Evolutionary conservation across 37 sponge, comb jelly and placozoan species (phyloP).

Genomic region (Corticium candelabrum): DNA sequence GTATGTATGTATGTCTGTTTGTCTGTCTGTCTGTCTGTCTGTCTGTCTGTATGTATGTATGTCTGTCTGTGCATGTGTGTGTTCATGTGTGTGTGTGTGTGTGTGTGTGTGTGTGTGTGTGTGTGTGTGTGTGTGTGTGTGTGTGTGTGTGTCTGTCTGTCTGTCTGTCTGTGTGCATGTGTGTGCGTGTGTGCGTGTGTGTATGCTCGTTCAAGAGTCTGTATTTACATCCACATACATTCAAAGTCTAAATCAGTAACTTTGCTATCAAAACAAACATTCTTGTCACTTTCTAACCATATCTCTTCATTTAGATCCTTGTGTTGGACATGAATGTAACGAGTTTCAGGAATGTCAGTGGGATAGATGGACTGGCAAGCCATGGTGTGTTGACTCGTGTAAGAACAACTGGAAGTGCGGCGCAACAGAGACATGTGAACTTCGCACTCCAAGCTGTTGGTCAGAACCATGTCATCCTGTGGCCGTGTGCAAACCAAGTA

Average conservation of each 20-base stretch:
- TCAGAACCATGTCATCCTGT: too few relatives aligned
- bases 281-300: too few relatives aligned
- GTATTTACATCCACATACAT: too few relatives aligned
- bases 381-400: not conserved
- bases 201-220: too few relatives aligned
- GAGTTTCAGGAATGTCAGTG: not conserved
- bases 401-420: not conserved
- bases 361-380: not conserved
- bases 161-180: too few relatives aligned
- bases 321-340: not conserved
- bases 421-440: not conserved
- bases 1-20: too few relatives aligned
- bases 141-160: too few relatives aligned
- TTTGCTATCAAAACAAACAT: too few relatives aligned
- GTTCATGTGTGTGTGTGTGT: constrained; percentile 34
- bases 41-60: not conserved
- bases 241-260: too few relatives aligned
- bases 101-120: too few relatives aligned
- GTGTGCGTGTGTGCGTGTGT: too few relatives aligned
- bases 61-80: constrained; percentile 10
- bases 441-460: not conserved
- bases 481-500: not conserved
- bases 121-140: too few relatives aligned
- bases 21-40: not conserved
- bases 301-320: constrained; percentile 6